phyloP scores from a whole-genome alignment of 2,888 invertebrate genomes.

The Trichogramma evanescens region DNA sequence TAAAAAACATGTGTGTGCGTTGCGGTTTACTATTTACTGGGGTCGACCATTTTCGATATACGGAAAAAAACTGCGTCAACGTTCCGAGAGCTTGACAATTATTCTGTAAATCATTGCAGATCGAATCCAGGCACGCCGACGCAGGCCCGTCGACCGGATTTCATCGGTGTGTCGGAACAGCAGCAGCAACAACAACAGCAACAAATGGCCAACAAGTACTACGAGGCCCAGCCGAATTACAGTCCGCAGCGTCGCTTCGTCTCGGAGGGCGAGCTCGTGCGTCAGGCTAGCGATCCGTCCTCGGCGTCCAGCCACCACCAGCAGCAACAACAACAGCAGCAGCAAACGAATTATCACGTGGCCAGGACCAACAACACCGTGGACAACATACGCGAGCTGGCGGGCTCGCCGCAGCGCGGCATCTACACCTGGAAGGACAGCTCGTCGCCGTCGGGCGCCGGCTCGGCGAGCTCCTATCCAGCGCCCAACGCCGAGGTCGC shows the following conservation, averaged over 20 bases:
- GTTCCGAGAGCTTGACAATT: no score
- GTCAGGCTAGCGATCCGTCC: conserved; percentile 31
- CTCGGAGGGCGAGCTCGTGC: conserved; percentile 64
- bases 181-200: conserved; percentile 40
- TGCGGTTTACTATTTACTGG: no score
- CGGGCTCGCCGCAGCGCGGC: conserved; percentile 78
- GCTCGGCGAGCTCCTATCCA: conserved; percentile 34
- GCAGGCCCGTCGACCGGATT: conserved; percentile 80
- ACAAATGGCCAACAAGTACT: conserved; percentile 29
- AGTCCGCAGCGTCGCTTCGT: conserved; percentile 54
- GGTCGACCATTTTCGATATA: no score
- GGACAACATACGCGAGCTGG: conserved; percentile 81
- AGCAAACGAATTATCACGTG: conserved; percentile 53
- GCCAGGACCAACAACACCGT: conserved; percentile 69
- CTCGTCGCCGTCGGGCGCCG: conserved; percentile 55
- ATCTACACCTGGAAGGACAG: conserved; percentile 76
- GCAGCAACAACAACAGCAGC: conserved; percentile 36
- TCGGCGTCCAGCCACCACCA: conserved; percentile 35
- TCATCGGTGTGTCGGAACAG: conserved; percentile 62
- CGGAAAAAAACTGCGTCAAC: no score
- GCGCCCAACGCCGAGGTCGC: conserved; percentile 31
- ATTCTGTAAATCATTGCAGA: conserved; percentile 51
- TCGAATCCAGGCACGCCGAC: conserved; percentile 90
- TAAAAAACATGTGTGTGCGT: no score
- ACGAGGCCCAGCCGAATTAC: conserved; percentile 41